phyloP scores from a whole-genome alignment of 2,888 invertebrate species.

The Nomada goodeniana region DNA sequence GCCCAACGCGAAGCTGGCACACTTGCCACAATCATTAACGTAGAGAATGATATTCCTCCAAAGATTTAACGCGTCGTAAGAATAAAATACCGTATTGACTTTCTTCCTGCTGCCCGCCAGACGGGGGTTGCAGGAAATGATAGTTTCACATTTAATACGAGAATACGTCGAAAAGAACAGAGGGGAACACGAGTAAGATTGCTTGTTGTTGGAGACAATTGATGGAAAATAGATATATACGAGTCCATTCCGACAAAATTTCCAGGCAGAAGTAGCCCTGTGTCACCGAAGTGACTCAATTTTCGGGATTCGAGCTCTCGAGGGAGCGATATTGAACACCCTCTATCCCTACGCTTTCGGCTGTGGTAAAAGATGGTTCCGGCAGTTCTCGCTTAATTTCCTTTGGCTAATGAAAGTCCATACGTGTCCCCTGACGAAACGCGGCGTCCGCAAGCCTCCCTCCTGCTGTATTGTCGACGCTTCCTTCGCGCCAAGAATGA shows the following conservation, averaged over 20 bases:
- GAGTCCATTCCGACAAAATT: slow-evolving; percentile 28
- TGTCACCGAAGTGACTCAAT: slow-evolving; percentile 51
- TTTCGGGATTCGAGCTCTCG: slow-evolving; percentile 63
- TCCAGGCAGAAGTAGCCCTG: slow-evolving; percentile 43
- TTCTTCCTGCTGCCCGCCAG: no score
- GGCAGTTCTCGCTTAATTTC: slow-evolving; percentile 81
- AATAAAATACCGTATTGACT: no score
- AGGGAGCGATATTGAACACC: slow-evolving; percentile 60
- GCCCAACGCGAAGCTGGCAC: no score
- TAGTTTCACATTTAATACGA: background rate
- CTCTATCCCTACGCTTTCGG: slow-evolving; percentile 62
- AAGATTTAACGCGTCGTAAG: no score
- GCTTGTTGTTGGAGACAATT: background rate
- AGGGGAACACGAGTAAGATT: slow-evolving; percentile 2
- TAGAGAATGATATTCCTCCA: no score
- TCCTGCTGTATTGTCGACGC: slow-evolving; percentile 32
- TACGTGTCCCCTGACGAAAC: slow-evolving; percentile 62
- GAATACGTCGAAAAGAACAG: background rate
- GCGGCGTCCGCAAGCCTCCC: slow-evolving; percentile 49
- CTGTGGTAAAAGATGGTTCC: slow-evolving; percentile 41
- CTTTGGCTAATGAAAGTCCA: slow-evolving; percentile 83
- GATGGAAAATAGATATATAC: slow-evolving; percentile 34
- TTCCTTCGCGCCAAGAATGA: slow-evolving; percentile 33
- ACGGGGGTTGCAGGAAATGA: no score
- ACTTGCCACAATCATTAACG: no score